phyloP scores from a whole-genome alignment of 2,888 invertebrate species.

The Tenthredo distinguenda region DNA sequence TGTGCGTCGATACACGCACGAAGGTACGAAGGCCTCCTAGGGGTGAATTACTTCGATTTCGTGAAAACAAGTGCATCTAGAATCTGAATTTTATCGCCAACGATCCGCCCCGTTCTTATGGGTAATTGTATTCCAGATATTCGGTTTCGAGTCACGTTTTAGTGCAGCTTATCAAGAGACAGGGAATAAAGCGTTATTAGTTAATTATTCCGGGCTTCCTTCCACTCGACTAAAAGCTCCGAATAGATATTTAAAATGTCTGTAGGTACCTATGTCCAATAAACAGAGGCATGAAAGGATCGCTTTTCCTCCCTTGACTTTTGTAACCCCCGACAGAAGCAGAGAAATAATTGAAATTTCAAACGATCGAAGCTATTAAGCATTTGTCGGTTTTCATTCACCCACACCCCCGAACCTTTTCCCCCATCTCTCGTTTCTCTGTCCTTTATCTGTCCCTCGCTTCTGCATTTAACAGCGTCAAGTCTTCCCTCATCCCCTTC shows the following conservation, averaged over 20 bases:
- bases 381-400: constrained; percentile 50
- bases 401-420: not conserved
- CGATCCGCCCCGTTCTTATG: not conserved
- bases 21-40: too few species aligned
- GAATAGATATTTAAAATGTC: constrained; percentile 26
- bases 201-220: constrained; percentile 28
- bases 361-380: constrained; percentile 46
- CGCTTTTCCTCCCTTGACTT: constrained; percentile 10
- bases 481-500: constrained; percentile 7
- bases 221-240: constrained; percentile 18
- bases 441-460: constrained; percentile 44
- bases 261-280: constrained; percentile 21
- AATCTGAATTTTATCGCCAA: not conserved
- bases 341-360: constrained; percentile 54
- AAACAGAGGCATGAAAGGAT: constrained; percentile 12
- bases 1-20: too few species aligned
- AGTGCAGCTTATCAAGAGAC: not conserved
- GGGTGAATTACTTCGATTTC: not conserved
- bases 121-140: not conserved
- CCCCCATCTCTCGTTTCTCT: not conserved
- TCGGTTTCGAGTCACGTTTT: not conserved
- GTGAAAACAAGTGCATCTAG: not conserved
- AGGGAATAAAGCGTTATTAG: constrained; percentile 7
- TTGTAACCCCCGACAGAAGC: constrained; percentile 17
- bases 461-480: constrained; percentile 47